Conservation (phyloP, 2,797 vertebrate species). For the Sebastolobus alascanus region DNA sequence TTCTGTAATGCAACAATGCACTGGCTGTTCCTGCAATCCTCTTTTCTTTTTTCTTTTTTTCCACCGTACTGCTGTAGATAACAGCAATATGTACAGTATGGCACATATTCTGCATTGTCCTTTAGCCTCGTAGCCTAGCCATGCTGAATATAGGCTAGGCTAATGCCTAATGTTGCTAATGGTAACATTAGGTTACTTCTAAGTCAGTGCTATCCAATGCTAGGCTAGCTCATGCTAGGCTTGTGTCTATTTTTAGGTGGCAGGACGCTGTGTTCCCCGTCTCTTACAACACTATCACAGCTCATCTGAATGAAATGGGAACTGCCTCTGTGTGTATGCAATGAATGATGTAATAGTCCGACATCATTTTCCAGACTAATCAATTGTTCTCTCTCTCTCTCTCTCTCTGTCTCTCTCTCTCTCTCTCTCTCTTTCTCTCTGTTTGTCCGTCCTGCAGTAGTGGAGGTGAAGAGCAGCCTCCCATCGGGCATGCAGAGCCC, state of each 20-base stretch:
- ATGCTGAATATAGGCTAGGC: conserved; percentile 5
- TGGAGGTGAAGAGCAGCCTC: conserved; percentile 91
- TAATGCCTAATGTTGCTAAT: conserved; percentile 12
- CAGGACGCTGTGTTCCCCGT: conserved; percentile 46
- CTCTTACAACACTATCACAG: conserved; percentile 37
- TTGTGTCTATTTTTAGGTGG: conserved; percentile 54
- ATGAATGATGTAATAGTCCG: conserved; percentile 54
- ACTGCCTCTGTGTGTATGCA: conserved; percentile 4
- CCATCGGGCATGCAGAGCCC: conserved; percentile 91
- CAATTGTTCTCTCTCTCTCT: conserved; percentile 8
- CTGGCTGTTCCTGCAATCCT: neutral
- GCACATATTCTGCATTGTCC: conserved; percentile 18
- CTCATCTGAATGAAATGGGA: conserved; percentile 53
- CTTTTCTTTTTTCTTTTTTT: neutral
- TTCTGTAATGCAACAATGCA: neutral
- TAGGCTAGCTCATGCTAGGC: conserved; percentile 47
- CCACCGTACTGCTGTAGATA: conserved; percentile 8
- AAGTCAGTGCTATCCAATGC: conserved; percentile 21
- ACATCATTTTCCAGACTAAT: conserved; percentile 46
- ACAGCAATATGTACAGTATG: neutral
- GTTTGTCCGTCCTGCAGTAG: conserved; percentile 60
- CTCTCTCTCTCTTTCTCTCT: conserved; percentile 1
- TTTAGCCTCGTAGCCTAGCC: neutral
- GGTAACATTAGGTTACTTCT: conserved; percentile 12
- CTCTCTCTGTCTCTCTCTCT: neutral